Conservation (phyloP, 2,888 invertebrate species). For the Ormyrus pomaceus region DNA sequence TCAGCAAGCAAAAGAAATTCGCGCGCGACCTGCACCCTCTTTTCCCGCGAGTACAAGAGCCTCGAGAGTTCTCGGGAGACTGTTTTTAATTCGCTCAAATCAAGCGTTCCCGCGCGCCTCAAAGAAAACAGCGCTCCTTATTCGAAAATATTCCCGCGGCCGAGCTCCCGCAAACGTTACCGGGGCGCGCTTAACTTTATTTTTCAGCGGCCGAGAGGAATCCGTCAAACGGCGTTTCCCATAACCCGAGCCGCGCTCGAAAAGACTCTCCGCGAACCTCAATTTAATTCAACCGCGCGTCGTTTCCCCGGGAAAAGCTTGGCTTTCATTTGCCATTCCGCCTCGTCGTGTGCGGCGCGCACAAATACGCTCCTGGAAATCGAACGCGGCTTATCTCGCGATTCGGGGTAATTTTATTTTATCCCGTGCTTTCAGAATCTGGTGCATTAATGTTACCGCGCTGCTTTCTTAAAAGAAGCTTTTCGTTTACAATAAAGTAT, state of each 20-base stretch:
- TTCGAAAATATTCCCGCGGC: too few species aligned
- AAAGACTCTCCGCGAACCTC: conserved; percentile 8
- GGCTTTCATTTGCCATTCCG: conserved; percentile 1
- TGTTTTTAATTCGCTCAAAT: neutral
- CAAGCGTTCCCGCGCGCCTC: too few species aligned
- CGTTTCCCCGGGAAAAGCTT: neutral
- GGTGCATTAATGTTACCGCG: too few species aligned
- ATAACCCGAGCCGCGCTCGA: conserved; percentile 22
- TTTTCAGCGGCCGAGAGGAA: conserved; percentile 20
- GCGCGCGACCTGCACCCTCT: neutral
- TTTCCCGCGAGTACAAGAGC: neutral
- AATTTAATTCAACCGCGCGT: neutral
- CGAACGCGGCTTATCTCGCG: neutral
- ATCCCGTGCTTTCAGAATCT: too few species aligned
- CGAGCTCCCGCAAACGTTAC: too few species aligned
- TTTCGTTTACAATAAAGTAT: too few species aligned
- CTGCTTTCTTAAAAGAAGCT: too few species aligned
- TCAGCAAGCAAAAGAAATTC: too few species aligned
- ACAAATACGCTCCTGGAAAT: neutral
- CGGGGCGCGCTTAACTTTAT: conserved; percentile 27
- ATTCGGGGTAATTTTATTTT: too few species aligned
- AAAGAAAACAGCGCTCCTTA: too few species aligned
- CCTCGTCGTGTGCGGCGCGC: neutral
- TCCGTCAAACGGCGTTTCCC: conserved; percentile 44
- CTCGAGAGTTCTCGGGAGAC: neutral